Evolutionary conservation across 2,797 vertebrate species (phyloP).

Genomic region (Etheostoma perlongum): DNA sequence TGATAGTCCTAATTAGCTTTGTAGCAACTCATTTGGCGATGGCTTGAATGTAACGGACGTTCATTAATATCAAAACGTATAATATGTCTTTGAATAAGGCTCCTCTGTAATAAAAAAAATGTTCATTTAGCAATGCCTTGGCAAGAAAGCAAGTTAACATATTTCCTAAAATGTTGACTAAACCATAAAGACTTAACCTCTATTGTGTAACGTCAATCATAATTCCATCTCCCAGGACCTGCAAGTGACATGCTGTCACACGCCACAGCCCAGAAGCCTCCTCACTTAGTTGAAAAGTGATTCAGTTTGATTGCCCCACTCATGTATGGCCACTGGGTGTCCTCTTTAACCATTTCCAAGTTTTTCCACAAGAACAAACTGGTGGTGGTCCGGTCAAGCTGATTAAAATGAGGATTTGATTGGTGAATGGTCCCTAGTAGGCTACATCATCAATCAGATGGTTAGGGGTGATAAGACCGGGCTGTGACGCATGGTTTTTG

Average conservation of each 20-base stretch:
- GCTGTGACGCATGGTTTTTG: slow-evolving; percentile 1
- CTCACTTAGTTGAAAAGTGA: slow-evolving; percentile 14
- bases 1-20: no score
- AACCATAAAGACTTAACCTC: not conserved
- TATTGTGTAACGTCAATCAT: not conserved
- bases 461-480: slow-evolving; percentile 16
- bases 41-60: no score
- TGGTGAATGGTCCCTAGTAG: slow-evolving; percentile 14
- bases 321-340: not conserved
- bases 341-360: not conserved
- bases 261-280: slow-evolving; percentile 16
- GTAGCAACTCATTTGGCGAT: no score
- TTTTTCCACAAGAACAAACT: slow-evolving; percentile 18
- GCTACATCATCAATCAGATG: slow-evolving; percentile 25
- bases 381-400: slow-evolving; percentile 14
- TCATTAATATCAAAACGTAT: not conserved
- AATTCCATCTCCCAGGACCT: not conserved
- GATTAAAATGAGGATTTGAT: slow-evolving; percentile 40
- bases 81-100: not conserved
- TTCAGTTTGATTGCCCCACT: slow-evolving; percentile 35
- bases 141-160: not conserved
- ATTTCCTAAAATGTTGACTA: not conserved
- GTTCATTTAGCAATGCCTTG: not conserved
- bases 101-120: not conserved
- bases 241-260: slow-evolving; percentile 19